Evolutionary conservation across 2,113 vertebrate species (phyloP), one percentile per base, ranked within the genome.

Genomic region (Cervus canadensis): DNA sequence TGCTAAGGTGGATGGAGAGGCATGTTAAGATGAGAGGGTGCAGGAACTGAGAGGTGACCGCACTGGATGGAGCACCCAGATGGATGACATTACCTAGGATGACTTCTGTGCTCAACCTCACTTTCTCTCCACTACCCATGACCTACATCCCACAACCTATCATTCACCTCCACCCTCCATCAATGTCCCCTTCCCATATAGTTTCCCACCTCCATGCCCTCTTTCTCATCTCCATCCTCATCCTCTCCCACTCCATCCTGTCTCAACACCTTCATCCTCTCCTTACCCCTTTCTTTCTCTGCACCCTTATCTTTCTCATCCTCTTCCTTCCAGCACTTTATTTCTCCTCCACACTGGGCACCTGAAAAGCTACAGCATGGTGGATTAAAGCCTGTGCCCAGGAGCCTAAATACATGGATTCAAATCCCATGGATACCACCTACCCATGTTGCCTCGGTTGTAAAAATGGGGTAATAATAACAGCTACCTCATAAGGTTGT

Each of bases 401-500:
- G 79, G 19, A 30, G 36, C 25, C 82, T 62, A 17, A 57, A 43
- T 54, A 17, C 19, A 8, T 43, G 36, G 33, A 43, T 62, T 91
- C 67, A 82, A 57, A 90, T 56, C 76, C 76, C 40, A 81, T 23
- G 17, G 56, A 81, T 36, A 33, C 50, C 30, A 78, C 16, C 71
- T 48, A 12, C 8, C 40, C 45, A 93, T 2, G 6, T 5, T 64
- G 81, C 67, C 84, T 87, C 19, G 1, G 19, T 25, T 90, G 28
- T 96, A 84, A 90, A 97, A 56, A 10, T 81, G 64, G 33, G 19
- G 59, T 33, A 81, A 56, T 89, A 83, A 43, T 62, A 21, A 67
- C 56, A 40, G 33, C 93, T 71, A 25, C 26, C 45, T 81, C 54
- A 59, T 26, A 84, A 89, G 25, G 21, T 83, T 60, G 45, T 54